phyloP scores from a whole-genome alignment of 2,113 vertebrate genomes.

The Bettongia penicillata region DNA sequence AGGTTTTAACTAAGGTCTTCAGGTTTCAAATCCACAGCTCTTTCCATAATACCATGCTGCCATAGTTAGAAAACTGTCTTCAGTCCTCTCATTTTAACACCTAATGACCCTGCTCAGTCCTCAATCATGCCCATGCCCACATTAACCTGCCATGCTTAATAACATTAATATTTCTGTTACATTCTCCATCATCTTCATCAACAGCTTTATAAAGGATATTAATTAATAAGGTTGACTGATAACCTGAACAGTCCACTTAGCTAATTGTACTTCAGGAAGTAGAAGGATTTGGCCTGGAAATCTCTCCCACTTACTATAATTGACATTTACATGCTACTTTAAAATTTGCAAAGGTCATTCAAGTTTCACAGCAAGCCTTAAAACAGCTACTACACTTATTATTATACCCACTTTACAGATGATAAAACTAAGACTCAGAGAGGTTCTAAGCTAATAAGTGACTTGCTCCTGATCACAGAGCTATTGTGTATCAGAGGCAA shows the following conservation, averaged over 20 bases:
- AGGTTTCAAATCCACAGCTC: background rate
- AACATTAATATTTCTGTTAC: background rate
- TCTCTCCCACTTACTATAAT: background rate
- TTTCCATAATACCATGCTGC: background rate
- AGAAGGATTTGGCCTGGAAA: background rate
- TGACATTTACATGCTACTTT: background rate
- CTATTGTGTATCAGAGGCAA: background rate
- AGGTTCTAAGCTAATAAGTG: background rate
- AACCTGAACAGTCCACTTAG: background rate
- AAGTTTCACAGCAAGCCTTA: background rate
- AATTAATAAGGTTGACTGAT: background rate
- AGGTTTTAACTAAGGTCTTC: background rate
- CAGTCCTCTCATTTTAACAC: background rate
- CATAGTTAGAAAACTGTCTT: background rate
- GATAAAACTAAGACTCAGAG: background rate
- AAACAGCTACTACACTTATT: background rate
- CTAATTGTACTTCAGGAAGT: background rate
- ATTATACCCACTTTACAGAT: background rate
- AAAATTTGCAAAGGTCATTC: background rate
- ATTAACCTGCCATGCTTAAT: background rate
- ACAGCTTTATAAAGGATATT: background rate
- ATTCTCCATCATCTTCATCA: background rate
- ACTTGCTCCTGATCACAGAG: background rate
- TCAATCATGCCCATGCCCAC: background rate
- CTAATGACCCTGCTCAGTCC: background rate